These are phyloP conservation scores for Pollenia griseotomentosa DNA, from an alignment of 2,888 invertebrate genomes.

Conservation along the genomic window DNA sequence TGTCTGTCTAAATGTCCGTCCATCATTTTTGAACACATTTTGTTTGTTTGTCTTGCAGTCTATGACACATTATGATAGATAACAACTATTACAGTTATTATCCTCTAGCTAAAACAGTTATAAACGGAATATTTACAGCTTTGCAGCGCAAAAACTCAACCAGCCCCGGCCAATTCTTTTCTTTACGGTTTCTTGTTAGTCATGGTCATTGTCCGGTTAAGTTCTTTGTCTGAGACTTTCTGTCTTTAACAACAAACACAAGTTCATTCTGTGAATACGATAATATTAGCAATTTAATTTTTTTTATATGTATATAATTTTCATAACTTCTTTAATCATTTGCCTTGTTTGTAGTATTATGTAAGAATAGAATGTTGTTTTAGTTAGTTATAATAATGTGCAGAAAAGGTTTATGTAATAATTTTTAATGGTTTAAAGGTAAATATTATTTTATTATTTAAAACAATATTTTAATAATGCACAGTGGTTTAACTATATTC, in stretches of 20 bases:
- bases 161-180: neutral
- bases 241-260: constrained; percentile 32
- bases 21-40: neutral
- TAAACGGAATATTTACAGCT: constrained; percentile 44
- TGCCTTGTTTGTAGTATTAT: constrained; percentile 50
- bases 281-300: constrained; percentile 10
- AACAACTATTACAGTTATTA: constrained; percentile 62
- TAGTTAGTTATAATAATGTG: constrained; percentile 19
- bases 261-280: constrained; percentile 11
- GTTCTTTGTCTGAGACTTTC: constrained; percentile 68
- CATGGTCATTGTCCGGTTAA: constrained; percentile 72
- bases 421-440: constrained; percentile 30
- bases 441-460: neutral
- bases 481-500: constrained; percentile 3
- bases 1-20: constrained; percentile 12
- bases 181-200: constrained; percentile 61
- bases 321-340: constrained; percentile 59
- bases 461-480: neutral
- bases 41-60: constrained; percentile 19
- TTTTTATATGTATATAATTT: constrained; percentile 6
- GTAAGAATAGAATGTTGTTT: constrained; percentile 73
- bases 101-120: constrained; percentile 63
- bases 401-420: constrained; percentile 64
- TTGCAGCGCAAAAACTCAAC: neutral
- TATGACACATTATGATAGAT: constrained; percentile 71